Evolutionary conservation across 2,888 invertebrate species (phyloP).

Genomic region (Hoplodrina blanda): DNA sequence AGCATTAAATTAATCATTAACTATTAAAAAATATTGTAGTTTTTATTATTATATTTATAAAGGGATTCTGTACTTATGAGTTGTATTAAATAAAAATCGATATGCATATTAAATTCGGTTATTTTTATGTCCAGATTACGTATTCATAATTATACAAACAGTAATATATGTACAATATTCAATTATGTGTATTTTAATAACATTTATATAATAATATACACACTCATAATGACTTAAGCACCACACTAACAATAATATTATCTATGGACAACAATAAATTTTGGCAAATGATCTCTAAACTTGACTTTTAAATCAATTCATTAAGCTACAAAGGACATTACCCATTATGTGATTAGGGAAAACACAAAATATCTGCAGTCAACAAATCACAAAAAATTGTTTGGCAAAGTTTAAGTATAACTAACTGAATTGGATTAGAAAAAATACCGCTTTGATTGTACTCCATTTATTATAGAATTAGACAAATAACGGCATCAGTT

Average conservation of each 20-base stretch:
- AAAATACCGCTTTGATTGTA: not conserved
- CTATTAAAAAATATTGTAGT: not conserved
- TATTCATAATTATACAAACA: constrained; percentile 65
- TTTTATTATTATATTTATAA: not conserved
- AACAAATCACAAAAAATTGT: too few species aligned
- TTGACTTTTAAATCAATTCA: constrained; percentile 13
- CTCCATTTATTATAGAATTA: too few species aligned
- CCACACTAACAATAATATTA: constrained; percentile 55
- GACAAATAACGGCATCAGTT: too few species aligned
- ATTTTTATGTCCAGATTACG: constrained; percentile 63
- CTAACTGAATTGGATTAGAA: not conserved
- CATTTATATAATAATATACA: constrained; percentile 60
- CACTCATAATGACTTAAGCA: constrained; percentile 65
- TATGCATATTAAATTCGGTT: constrained; percentile 47
- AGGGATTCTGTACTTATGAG: constrained; percentile 38
- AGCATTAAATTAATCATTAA: not conserved
- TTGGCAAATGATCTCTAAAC: constrained; percentile 20
- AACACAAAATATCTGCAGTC: not conserved
- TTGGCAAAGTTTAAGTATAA: too few species aligned
- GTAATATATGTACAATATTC: constrained; percentile 67
- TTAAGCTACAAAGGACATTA: constrained; percentile 1
- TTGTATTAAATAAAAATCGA: constrained; percentile 46
- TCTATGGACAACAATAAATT: constrained; percentile 32
- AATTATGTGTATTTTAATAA: constrained; percentile 47
- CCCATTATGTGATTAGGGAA: not conserved